A percentile compares a stretch with the other conserved stretches of the same genome.
Conservation (phyloP, 1,140 invertebrate genomes). For the Medauroidea extradentata region DNA sequence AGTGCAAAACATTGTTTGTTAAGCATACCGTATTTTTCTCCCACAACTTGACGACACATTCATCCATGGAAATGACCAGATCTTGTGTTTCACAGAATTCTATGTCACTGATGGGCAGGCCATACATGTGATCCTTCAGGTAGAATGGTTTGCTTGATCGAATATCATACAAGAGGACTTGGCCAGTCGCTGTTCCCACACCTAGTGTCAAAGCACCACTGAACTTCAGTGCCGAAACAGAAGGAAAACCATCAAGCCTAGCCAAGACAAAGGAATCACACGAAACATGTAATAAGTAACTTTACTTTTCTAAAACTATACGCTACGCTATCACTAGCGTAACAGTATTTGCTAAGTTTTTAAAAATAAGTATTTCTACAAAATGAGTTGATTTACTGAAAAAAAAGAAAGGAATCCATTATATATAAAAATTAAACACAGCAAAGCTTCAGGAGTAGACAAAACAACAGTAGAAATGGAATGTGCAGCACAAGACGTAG, state of each 20-base stretch:
- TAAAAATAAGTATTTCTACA: no score
- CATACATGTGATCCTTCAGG: slow-evolving; percentile 94
- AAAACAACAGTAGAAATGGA: no score
- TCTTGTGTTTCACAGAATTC: slow-evolving; percentile 77
- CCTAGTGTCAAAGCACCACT: slow-evolving; percentile 80
- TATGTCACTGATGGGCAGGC: slow-evolving; percentile 84
- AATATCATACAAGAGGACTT: slow-evolving; percentile 93
- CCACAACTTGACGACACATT: slow-evolving; percentile 92
- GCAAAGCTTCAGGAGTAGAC: no score
- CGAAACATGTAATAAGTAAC: no score
- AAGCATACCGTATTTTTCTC: slow-evolving; percentile 75
- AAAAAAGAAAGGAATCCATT: no score
- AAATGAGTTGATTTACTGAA: no score
- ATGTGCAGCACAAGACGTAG: no score
- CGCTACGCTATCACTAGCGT: no score
- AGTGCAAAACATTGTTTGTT: no score
- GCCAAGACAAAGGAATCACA: slow-evolving; percentile 30
- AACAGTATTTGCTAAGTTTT: no score
- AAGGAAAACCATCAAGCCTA: slow-evolving; percentile 62
- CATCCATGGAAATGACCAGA: slow-evolving; percentile 88
- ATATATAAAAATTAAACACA: no score
- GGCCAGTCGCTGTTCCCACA: slow-evolving; percentile 89
- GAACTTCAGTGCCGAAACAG: slow-evolving; percentile 75
- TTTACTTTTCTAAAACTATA: no score
- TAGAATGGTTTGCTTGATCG: slow-evolving; percentile 82